These are phyloP conservation scores for Eupithecia subumbrata DNA, from an alignment of 2,888 invertebrate genomes.

Conservation along the genomic window DNA sequence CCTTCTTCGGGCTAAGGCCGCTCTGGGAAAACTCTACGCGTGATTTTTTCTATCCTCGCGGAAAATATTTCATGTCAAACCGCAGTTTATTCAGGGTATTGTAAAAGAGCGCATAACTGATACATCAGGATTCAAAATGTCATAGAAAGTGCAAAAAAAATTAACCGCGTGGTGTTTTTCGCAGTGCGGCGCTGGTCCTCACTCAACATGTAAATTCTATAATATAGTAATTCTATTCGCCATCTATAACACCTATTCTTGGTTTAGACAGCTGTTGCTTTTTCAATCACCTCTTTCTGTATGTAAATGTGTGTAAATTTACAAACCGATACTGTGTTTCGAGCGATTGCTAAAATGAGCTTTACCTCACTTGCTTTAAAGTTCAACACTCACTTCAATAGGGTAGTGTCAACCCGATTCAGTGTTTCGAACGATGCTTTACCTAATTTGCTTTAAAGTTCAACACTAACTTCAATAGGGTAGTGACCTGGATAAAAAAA, in stretches of 20 bases:
- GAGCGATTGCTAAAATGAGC: background rate
- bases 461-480: too few species aligned
- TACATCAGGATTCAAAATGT: background rate
- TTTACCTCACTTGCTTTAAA: background rate
- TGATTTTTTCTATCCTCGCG: background rate
- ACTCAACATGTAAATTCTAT: too few species aligned
- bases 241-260: background rate
- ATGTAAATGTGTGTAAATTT: background rate
- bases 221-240: background rate
- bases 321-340: background rate
- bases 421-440: too few species aligned
- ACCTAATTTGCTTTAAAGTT: too few species aligned
- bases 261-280: background rate
- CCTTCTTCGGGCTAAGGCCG: background rate
- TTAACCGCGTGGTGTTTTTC: background rate
- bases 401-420: too few species aligned
- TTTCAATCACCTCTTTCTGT: background rate
- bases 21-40: background rate
- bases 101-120: background rate
- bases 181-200: background rate
- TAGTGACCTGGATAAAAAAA: too few species aligned
- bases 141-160: too few species aligned
- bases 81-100: background rate
- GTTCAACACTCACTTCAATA: background rate
- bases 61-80: background rate